Evolutionary conservation across 2,888 invertebrate species (phyloP).

Genomic region (Lamellibrachia satsuma): DNA sequence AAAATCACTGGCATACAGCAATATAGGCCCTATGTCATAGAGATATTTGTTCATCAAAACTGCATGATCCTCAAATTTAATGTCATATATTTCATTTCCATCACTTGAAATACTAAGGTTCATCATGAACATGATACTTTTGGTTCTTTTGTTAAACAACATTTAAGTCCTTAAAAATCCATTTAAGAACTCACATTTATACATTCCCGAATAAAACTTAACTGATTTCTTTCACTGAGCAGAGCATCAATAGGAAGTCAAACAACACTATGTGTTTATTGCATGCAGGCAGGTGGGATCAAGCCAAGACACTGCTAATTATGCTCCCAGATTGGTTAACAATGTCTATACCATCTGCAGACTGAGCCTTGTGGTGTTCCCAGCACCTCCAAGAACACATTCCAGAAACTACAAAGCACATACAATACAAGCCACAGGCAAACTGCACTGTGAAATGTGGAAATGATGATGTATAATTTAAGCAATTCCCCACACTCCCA

Average conservation of each 20-base stretch:
- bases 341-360: background rate
- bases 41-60: background rate
- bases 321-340: background rate
- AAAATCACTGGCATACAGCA: background rate
- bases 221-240: background rate
- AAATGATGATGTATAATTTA: background rate
- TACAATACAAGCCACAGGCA: background rate
- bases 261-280: background rate
- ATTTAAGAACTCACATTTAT: background rate
- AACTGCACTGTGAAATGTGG: background rate
- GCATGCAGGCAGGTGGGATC: background rate
- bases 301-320: background rate
- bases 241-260: background rate
- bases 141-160: background rate
- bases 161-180: background rate
- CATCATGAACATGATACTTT: background rate
- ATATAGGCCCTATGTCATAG: background rate
- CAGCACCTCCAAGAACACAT: background rate
- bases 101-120: background rate
- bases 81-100: background rate
- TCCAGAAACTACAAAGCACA: background rate
- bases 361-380: background rate
- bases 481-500: background rate
- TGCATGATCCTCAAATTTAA: background rate
- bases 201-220: background rate